Conservation (phyloP, 2,888 invertebrate genomes). For the Sphaerophoria taeniata region DNA sequence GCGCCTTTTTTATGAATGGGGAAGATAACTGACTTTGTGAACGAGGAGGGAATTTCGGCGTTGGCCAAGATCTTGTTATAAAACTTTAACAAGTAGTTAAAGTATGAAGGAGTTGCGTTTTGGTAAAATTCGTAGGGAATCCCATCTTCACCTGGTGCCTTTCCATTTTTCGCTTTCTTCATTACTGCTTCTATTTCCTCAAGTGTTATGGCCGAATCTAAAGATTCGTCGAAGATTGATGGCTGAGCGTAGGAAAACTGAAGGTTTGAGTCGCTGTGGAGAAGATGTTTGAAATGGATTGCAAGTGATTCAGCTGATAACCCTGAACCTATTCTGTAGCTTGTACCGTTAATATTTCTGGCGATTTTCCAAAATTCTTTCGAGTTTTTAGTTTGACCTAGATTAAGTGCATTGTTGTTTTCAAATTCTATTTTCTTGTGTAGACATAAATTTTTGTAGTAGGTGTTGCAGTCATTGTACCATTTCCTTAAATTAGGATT, state of each 20-base stretch:
- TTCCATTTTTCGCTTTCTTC: slow-evolving; percentile 19
- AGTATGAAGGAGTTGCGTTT: too few species aligned
- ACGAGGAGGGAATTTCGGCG: not conserved
- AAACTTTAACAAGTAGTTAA: not conserved
- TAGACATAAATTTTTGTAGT: not conserved
- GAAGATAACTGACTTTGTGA: too few species aligned
- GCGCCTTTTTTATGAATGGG: too few species aligned
- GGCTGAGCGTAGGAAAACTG: slow-evolving; percentile 10
- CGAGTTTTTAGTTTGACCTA: too few species aligned
- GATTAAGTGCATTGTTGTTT: too few species aligned
- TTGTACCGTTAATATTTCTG: too few species aligned
- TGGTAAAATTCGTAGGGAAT: not conserved
- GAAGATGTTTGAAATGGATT: slow-evolving; percentile 1
- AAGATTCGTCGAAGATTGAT: slow-evolving; percentile 5
- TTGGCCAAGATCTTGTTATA: slow-evolving; percentile 3
- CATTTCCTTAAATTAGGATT: not conserved
- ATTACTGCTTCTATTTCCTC: slow-evolving; percentile 4
- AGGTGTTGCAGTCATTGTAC: not conserved
- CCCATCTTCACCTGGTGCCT: not conserved
- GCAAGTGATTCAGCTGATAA: too few species aligned
- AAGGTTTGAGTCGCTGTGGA: slow-evolving; percentile 3
- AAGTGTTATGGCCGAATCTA: not conserved
- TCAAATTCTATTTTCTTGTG: not conserved
- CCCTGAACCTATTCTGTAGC: too few species aligned
- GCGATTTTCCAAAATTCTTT: too few species aligned